Evolutionary conservation across 2,888 invertebrate genomes (phyloP).

Genomic region (Eristalis intricaria): DNA sequence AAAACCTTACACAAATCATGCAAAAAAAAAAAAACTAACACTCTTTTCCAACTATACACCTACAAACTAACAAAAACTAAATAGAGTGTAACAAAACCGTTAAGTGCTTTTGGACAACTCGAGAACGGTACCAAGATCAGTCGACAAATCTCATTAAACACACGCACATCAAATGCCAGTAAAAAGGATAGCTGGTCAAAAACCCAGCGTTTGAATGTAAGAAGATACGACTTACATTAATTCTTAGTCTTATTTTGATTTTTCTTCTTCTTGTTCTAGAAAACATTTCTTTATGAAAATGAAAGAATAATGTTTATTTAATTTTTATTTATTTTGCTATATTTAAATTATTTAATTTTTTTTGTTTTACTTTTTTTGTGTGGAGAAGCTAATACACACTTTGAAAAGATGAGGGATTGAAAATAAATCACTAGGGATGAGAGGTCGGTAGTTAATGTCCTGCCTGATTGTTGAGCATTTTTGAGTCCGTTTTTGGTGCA

Average conservation of each 20-base stretch:
- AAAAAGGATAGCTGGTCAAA: conserved; percentile 86
- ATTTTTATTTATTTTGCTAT: not conserved
- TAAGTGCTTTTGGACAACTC: conserved; percentile 86
- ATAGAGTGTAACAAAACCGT: conserved; percentile 78
- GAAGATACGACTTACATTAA: conserved; percentile 76
- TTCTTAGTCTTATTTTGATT: too few species aligned
- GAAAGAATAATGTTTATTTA: not conserved
- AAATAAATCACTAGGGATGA: too few species aligned
- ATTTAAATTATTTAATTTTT: not conserved
- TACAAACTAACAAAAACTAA: conserved; percentile 29
- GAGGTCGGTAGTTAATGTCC: too few species aligned
- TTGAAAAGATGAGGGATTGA: too few species aligned
- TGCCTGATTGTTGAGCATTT: too few species aligned
- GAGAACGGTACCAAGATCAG: conserved; percentile 86
- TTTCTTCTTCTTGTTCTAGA: not conserved
- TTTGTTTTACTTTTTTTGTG: not conserved
- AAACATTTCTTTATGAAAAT: not conserved
- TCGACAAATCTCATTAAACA: conserved; percentile 86
- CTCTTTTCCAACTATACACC: conserved; percentile 9
- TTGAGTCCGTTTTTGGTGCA: too few species aligned
- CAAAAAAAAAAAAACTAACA: conserved; percentile 19
- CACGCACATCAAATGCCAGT: conserved; percentile 83
- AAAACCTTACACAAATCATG: conserved; percentile 41
- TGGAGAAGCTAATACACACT: too few species aligned
- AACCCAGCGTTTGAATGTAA: conserved; percentile 90